Evolutionary conservation across 1,140 invertebrate species (phyloP).

Genomic region (Glomeris maerens): DNA sequence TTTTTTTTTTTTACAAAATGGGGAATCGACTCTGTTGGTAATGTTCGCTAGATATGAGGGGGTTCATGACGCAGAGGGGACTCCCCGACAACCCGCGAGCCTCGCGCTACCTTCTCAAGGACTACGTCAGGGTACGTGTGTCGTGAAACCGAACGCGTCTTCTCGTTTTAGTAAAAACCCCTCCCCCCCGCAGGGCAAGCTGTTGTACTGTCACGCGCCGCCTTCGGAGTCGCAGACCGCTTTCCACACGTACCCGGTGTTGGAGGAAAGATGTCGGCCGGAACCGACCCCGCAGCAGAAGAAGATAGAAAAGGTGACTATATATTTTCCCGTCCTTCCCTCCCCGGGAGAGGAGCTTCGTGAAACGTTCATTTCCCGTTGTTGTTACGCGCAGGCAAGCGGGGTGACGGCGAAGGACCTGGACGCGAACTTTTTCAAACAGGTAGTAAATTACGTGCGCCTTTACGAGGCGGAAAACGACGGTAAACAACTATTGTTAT

Average conservation of each 20-base stretch:
- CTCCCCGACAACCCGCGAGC: constrained; percentile 83
- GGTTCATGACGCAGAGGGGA: constrained; percentile 90
- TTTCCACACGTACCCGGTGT: constrained; percentile 47
- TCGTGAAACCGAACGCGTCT: neutral
- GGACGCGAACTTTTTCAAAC: constrained; percentile 16
- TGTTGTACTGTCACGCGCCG: constrained; percentile 72
- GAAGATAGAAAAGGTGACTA: constrained; percentile 4
- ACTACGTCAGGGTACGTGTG: constrained; percentile 62
- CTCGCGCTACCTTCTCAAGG: constrained; percentile 78
- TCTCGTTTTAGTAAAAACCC: neutral
- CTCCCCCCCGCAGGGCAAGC: constrained; percentile 41
- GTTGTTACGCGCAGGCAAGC: too few species aligned
- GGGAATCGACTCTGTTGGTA: neutral
- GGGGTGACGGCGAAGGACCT: constrained; percentile 20
- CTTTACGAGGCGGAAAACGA: constrained; percentile 18
- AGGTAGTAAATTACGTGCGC: constrained; percentile 15
- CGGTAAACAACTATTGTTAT: constrained; percentile 13
- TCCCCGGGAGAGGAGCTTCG: too few species aligned
- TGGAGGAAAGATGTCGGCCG: constrained; percentile 22
- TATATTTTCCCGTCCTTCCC: too few species aligned
- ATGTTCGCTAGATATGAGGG: constrained; percentile 55
- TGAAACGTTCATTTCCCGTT: too few species aligned
- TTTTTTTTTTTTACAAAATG: too few species aligned
- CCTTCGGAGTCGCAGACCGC: constrained; percentile 50
- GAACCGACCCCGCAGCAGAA: constrained; percentile 4